Evolutionary conservation across 2,888 invertebrate species (phyloP), one percentile per base, ranked within the genome.

Genomic region (Automeris io): DNA sequence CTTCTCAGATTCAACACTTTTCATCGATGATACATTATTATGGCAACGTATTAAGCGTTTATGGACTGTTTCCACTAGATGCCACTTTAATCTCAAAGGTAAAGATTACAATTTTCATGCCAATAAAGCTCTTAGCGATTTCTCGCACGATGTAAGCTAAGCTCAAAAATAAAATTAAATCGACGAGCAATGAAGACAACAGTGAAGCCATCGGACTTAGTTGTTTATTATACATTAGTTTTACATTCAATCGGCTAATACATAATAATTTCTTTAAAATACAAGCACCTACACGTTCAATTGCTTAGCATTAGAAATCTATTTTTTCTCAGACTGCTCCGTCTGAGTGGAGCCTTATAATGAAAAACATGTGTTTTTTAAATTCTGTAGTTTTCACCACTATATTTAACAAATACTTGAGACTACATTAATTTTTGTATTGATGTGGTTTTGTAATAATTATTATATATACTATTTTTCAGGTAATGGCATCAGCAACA

Each of bases 1-100:
- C 18, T 35, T 61, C 60, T 1, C 64, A 85, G 83, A 61, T 82
- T 22, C 79, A 82, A 54, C 82, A 82, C 51, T 78, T 85, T 47
- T 65, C 78, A 2, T 56, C 71, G 0, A 43, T 79, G 11, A 72
- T 82, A 50, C 46, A 57, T 0, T 65, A 61, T 43, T 72, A 76
- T 41, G 56, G 57, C 21, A 61, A 63, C 4, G 69, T 70, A 39
- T 52, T 82, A 32, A 69, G 70, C 3, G 62, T 75, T 0, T 83
- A 67, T 41, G 78, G 72, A 16, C 73, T 65, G 41, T 75, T 83
- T 51, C 45, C 69, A 9, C 45, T 85, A 3, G 76, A 82, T 48
- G 68, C 76, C 1, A 66, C 71, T 11, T 51, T 85, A 1, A 38
- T 79, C 22, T 76, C 71, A 35, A 74, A 72, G 50, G 81, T 77